Base-by-base conservation (phyloP, 2,113 vertebrate genomes). In the Plecturocebus donacophilus region DNA sequence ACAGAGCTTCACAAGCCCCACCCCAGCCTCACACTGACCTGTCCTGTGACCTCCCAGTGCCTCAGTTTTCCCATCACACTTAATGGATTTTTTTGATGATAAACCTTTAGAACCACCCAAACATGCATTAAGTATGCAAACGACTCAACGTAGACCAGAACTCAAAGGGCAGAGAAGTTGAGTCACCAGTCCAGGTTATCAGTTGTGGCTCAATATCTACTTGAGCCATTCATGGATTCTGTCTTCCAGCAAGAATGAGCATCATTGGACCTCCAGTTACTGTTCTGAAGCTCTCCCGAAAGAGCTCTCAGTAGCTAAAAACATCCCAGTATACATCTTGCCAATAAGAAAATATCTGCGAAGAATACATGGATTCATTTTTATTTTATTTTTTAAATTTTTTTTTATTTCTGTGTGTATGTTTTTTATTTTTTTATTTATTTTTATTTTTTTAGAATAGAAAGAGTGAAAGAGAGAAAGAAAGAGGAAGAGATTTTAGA, bases 101-200 rank as follows among this genome's bases (percentile, higher is more conserved):
- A 47, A 17, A 45, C 17, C 35, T 23, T 42, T 45, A 27, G 56
- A 19, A 21, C 5, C 17, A 32, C 4, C 8, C 32, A 1, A 10
- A 14, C 4, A 0, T 0, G 4, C 0, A 10, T 3, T 0, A 0
- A 66, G 19, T 30, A 1, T 27, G 4, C 10, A 52, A 5, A 27
- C 25, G 42, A 42, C 42, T 42, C 42, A 42, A 42, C 42, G 42
- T 42, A 42, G 42, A 42, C 42, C 42, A 56, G 49, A 49, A 8
- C 42, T 3, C 38, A 0, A 11, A 9, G 7, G 1, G 6, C 32
- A 52, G 54, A 54, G 23, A 38, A 45, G 35, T 38, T 47, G 0
- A 6, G 20, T 10, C 11, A 32, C 35, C 3, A 0, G 19, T 27
- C 9, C 3, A 10, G 45, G n/a, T 42, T 42, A 42, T 42, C 42